Percentiles rank a stretch among this genome's conserved stretches.
These are phyloP conservation scores for Cebus imitator DNA, from an alignment of 2,113 vertebrate species.

Conservation along the genomic window DNA sequence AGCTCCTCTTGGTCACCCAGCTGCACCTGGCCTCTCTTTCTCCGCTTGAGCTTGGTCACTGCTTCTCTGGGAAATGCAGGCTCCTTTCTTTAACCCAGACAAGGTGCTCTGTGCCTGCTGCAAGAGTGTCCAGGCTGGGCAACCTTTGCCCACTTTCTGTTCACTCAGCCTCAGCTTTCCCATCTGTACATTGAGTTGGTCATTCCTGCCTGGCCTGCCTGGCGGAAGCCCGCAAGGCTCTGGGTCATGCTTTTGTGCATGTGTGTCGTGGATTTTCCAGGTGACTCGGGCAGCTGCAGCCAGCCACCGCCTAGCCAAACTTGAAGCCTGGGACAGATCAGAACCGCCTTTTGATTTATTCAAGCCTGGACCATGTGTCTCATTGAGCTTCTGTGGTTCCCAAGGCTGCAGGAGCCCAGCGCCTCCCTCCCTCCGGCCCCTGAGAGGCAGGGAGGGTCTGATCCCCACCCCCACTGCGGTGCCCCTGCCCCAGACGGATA, in stretches of 20 bases:
- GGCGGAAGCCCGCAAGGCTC: not conserved
- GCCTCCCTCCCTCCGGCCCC: not conserved
- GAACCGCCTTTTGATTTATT: not conserved
- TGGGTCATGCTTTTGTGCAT: not conserved
- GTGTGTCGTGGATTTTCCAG: fast-evolving
- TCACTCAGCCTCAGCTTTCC: not conserved
- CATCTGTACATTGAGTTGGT: no score
- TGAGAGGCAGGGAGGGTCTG: not conserved
- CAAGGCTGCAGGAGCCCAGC: fast-evolving
- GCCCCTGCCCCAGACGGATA: fast-evolving
- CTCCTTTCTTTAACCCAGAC: not conserved
- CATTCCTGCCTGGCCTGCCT: fast-evolving
- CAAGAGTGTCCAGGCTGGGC: not conserved
- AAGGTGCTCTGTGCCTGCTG: not conserved
- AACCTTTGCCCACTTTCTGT: not conserved
- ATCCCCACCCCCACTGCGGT: not conserved
- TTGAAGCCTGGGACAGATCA: not conserved
- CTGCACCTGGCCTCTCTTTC: not conserved
- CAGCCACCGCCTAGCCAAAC: not conserved
- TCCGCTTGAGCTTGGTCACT: no score
- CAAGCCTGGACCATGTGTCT: not conserved
- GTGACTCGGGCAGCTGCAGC: fast-evolving
- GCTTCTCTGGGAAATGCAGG: not conserved
- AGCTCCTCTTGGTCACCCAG: not conserved
- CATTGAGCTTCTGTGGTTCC: not conserved